Base-by-base conservation (phyloP, 2,888 invertebrate species). In the Caenorhabditis becei region DNA sequence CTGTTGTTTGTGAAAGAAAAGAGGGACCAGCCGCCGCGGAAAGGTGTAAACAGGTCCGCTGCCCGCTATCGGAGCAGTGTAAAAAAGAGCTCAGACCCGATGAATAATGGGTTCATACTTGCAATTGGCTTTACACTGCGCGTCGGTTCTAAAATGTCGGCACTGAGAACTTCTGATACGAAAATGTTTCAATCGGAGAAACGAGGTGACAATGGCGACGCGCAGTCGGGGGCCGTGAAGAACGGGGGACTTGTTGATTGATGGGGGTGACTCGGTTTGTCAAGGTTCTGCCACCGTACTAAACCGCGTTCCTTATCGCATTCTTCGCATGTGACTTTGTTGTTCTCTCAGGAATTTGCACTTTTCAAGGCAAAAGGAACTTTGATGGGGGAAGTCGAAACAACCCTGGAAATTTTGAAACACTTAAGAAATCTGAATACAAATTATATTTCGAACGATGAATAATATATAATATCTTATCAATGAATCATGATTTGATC, bases 281-380 rank as follows among this genome's bases (percentile, higher is more conserved):
- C 59, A 66, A 65, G 65, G 74, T 74, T 74, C 44, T 26, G 41
- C 47, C 47, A 58, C 53, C 51, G 44, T 59, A 37, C 28, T 65
- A 74, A 74, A 72, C 56, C 37, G 26, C 47, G 63, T 74, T 74
- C 59, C 59, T 74, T 74, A 74, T 74, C 74, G 35, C 44, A 32
- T 44, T 53, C 41, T 54, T 41, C 32, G 18, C 56, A 18, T 5
- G 18, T 32, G 56, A 32, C 56, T 32, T 14, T 56, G 32, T 28
- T 54, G 54, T 54, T 54, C 28, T 10, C 5, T 35, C n/a, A n/a
- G 7, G 32, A 56, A 56, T 35, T 35, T 28, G 7, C 20, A 8
- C 35, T 18, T 14, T 18, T 56, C 47, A 10, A 47, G 20, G 18
- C 4, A 18, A 47, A 4, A n/a, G 47, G 41, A 41, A 41, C 10